phyloP scores from a whole-genome alignment of 2,888 invertebrate species.

The Cheilosia pagana region DNA sequence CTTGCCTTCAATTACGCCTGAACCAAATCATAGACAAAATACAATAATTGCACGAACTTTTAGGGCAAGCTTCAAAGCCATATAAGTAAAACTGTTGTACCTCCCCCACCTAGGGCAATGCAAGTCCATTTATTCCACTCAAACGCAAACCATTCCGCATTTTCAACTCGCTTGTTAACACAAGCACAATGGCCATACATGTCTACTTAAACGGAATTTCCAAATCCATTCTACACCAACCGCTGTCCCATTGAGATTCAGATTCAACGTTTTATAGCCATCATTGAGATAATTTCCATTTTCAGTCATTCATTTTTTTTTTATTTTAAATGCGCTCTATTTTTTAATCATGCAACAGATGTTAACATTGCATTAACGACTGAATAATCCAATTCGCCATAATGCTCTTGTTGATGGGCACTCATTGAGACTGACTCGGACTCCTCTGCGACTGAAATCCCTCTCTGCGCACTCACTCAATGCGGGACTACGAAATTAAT shows the following conservation, averaged over 20 bases:
- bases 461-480: constrained; percentile 16
- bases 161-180: too few relatives aligned
- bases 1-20: too few relatives aligned
- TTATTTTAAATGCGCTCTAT: constrained; percentile 7
- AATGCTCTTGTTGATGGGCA: constrained; percentile 65
- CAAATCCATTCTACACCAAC: not conserved
- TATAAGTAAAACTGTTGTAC: too few relatives aligned
- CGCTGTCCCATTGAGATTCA: not conserved
- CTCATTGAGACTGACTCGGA: constrained; percentile 43
- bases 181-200: not conserved
- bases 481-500: constrained; percentile 52
- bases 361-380: constrained; percentile 63
- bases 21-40: too few relatives aligned
- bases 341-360: constrained; percentile 59
- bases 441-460: not conserved
- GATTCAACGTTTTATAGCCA: not conserved
- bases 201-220: not conserved
- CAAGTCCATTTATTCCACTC: too few relatives aligned
- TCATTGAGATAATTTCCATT: not conserved
- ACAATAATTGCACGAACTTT: too few relatives aligned
- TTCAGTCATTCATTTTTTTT: not conserved
- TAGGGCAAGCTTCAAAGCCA: too few relatives aligned
- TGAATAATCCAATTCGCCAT: constrained; percentile 66
- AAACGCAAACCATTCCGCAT: not conserved
- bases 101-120: too few relatives aligned